phyloP scores from a whole-genome alignment of 2,888 invertebrate species.

The Caenorhabditis auriculariae region DNA sequence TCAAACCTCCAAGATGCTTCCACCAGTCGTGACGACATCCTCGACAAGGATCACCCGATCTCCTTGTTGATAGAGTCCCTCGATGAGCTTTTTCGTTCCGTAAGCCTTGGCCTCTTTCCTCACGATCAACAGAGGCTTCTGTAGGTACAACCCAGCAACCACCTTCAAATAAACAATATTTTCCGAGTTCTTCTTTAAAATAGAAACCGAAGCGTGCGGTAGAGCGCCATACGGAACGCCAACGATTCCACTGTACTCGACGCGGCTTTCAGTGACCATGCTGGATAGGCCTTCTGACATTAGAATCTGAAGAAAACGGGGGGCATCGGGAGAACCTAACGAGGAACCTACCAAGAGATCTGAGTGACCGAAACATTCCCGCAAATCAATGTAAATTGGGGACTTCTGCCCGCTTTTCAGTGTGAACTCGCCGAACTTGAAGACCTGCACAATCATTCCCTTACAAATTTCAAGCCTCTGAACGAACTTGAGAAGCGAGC shows the following conservation, averaged over 20 bases:
- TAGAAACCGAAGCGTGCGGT: constrained; percentile 80
- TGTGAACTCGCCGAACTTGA: constrained; percentile 89
- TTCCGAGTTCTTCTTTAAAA: neutral
- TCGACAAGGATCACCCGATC: constrained; percentile 84
- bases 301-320: constrained; percentile 26
- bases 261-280: constrained; percentile 60
- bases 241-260: constrained; percentile 64
- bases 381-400: constrained; percentile 91
- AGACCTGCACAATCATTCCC: constrained; percentile 68
- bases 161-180: neutral
- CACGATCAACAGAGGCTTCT: constrained; percentile 66
- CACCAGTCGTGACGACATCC: constrained; percentile 84
- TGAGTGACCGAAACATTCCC: constrained; percentile 87
- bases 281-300: constrained; percentile 67
- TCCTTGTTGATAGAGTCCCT: constrained; percentile 79
- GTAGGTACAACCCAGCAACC: constrained; percentile 63
- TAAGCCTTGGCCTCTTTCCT: constrained; percentile 91
- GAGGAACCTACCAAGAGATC: constrained; percentile 75
- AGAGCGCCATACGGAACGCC: constrained; percentile 87
- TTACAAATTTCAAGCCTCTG: neutral
- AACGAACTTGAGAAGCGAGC: constrained; percentile 21
- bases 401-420: constrained; percentile 89
- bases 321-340: too few relatives aligned
- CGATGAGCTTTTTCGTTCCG: constrained; percentile 92
- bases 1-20: constrained; percentile 79